These are phyloP conservation scores for Drosophila subquinaria DNA, from an alignment of 2,888 invertebrate genomes.

Conservation along the genomic window DNA sequence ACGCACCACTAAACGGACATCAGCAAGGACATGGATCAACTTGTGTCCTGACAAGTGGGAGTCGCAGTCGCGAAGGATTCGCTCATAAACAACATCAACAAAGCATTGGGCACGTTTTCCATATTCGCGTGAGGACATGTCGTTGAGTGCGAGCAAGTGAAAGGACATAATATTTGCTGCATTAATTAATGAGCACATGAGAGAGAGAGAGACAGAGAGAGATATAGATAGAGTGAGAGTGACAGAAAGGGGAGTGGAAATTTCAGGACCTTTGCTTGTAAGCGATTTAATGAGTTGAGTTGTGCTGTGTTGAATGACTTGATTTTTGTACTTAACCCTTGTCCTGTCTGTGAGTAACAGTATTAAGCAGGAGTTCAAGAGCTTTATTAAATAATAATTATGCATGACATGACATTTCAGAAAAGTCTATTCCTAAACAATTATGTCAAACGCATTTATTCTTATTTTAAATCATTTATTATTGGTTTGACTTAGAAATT, in stretches of 20 bases:
- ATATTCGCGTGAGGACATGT: constrained; percentile 27
- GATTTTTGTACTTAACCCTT: constrained; percentile 41
- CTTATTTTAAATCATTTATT: no score
- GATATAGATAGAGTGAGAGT: neutral
- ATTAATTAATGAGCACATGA: constrained; percentile 59
- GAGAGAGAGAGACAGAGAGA: no score
- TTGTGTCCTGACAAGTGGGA: constrained; percentile 32
- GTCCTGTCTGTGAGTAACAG: constrained; percentile 9
- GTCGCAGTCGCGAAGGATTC: constrained; percentile 46
- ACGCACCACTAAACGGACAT: constrained; percentile 47
- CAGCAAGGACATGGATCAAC: constrained; percentile 34
- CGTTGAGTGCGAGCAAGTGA: constrained; percentile 39
- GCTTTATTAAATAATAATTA: constrained; percentile 35
- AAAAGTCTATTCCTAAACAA: no score
- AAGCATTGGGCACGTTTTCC: constrained; percentile 53
- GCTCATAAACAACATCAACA: constrained; percentile 57
- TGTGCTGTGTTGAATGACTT: constrained; percentile 43
- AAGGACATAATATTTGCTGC: constrained; percentile 69
- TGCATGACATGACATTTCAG: neutral
- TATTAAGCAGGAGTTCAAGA: neutral
- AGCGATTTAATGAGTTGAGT: constrained; percentile 62
- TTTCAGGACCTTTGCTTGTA: constrained; percentile 29
- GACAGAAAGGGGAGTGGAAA: neutral
- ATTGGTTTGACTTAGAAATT: no score
- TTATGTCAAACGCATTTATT: no score